These are phyloP conservation scores for Phrynocephalus versicolor DNA, from an alignment of 2,113 vertebrate genomes.

Conservation along the genomic window DNA sequence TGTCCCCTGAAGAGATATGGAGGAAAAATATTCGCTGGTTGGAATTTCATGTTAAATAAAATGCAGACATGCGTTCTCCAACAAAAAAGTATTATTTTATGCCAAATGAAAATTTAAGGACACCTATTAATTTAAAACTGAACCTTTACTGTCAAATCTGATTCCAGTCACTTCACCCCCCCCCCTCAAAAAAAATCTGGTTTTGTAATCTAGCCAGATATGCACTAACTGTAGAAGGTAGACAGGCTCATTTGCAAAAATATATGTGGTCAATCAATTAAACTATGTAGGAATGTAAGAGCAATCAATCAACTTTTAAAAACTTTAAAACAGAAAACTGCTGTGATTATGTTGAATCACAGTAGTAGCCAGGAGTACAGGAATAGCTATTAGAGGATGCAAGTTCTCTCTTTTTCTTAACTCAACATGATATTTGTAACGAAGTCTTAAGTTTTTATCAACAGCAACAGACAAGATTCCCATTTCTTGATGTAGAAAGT, in stretches of 20 bases:
- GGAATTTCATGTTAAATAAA: slow-evolving; percentile 68
- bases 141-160: slow-evolving; percentile 77
- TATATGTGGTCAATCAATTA: slow-evolving; percentile 76
- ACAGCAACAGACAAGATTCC: slow-evolving; percentile 41
- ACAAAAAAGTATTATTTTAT: slow-evolving; percentile 68
- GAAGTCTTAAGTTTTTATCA: slow-evolving; percentile 48
- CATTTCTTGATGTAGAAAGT: not conserved
- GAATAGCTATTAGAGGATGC: slow-evolving; percentile 57
- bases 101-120: slow-evolving; percentile 80
- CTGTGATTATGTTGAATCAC: slow-evolving; percentile 59
- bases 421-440: slow-evolving; percentile 46
- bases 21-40: slow-evolving; percentile 53
- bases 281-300: slow-evolving; percentile 76
- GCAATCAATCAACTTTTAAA: slow-evolving; percentile 76
- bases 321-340: slow-evolving; percentile 66
- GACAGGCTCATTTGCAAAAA: slow-evolving; percentile 77
- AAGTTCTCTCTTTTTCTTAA: not conserved
- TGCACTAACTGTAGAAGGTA: slow-evolving; percentile 75
- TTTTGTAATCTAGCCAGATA: slow-evolving; percentile 75
- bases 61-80: slow-evolving; percentile 65
- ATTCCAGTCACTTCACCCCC: slow-evolving; percentile 70
- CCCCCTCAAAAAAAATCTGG: slow-evolving; percentile 68
- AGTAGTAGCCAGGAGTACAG: slow-evolving; percentile 40
- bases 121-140: slow-evolving; percentile 77
- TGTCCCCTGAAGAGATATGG: slow-evolving; percentile 46